These are phyloP conservation scores for Mesitornis unicolor DNA, from an alignment of 2,113 vertebrate species.

Conservation along the genomic window DNA sequence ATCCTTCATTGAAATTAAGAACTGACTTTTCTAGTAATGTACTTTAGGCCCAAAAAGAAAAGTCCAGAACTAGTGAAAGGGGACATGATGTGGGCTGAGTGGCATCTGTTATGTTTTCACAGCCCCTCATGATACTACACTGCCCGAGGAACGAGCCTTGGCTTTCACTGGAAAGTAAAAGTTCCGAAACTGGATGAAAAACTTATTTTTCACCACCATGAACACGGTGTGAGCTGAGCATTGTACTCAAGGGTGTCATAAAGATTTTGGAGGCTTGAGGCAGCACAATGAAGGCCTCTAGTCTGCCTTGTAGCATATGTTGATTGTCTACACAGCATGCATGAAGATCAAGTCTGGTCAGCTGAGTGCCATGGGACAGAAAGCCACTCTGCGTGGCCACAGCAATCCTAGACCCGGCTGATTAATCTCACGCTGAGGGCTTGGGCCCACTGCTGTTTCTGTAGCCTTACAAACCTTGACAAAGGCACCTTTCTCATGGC, in stretches of 20 bases:
- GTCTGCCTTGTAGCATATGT: neutral
- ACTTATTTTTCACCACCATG: neutral
- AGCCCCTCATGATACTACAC: neutral
- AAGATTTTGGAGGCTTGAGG: neutral
- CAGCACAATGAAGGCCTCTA: neutral
- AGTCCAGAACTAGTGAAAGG: neutral
- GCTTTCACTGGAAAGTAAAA: neutral
- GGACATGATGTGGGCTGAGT: neutral
- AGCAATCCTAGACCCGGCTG: neutral
- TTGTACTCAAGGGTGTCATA: neutral
- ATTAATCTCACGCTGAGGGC: neutral
- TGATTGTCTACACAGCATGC: neutral
- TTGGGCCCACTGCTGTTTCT: accelerated
- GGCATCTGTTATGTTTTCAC: neutral
- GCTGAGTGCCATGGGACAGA: accelerated
- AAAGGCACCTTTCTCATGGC: neutral
- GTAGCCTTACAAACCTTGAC: neutral
- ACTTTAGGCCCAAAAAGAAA: neutral
- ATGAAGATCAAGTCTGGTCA: neutral
- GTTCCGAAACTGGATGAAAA: neutral
- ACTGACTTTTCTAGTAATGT: neutral
- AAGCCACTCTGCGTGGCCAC: neutral
- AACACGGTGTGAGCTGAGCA: neutral
- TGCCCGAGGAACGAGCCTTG: neutral
- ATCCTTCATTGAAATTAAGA: neutral